These are phyloP conservation scores for Benthosema pterotum DNA, from an alignment of 2,797 vertebrate species.

Conservation along the genomic window DNA sequence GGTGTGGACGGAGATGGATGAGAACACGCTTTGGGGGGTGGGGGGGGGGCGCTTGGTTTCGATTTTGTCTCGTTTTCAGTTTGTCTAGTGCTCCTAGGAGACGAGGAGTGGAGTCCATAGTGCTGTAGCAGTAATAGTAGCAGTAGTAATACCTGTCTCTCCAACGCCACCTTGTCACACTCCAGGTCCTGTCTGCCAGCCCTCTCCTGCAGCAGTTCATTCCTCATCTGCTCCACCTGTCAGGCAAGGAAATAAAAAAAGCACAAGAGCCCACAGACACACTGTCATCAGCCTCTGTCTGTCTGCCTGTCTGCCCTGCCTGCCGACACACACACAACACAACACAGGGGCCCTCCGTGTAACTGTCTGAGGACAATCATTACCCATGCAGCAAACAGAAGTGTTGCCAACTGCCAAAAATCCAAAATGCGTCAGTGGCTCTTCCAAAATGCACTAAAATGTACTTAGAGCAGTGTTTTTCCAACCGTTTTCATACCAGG, in stretches of 20 bases:
- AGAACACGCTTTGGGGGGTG: constrained; percentile 38
- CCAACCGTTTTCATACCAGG: no score
- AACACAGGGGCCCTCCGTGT: constrained; percentile 54
- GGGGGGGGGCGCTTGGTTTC: no score
- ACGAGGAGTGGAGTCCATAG: constrained; percentile 56
- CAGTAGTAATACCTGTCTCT: constrained; percentile 92
- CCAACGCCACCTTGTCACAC: constrained; percentile 96
- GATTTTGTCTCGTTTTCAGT: constrained; percentile 6
- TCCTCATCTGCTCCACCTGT: constrained; percentile 97
- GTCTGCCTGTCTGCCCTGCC: no score
- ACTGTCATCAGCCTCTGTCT: constrained; percentile 52
- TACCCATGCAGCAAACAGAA: constrained; percentile 31
- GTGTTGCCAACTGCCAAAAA: no score
- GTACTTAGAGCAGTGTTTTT: no score
- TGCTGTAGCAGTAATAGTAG: constrained; percentile 32
- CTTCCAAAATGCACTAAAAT: no score
- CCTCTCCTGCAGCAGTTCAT: constrained; percentile 95
- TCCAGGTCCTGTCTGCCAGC: constrained; percentile 93
- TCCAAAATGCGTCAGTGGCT: no score
- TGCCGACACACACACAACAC: no score
- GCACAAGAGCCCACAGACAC: constrained; percentile 73
- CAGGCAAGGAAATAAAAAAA: no score
- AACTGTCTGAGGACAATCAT: constrained; percentile 65
- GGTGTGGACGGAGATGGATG: constrained; percentile 43
- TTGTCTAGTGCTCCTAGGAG: constrained; percentile 42